These are phyloP conservation scores for Drosophila novamexicana DNA, from an alignment of 1,140 invertebrate genomes.

Conservation along the genomic window DNA sequence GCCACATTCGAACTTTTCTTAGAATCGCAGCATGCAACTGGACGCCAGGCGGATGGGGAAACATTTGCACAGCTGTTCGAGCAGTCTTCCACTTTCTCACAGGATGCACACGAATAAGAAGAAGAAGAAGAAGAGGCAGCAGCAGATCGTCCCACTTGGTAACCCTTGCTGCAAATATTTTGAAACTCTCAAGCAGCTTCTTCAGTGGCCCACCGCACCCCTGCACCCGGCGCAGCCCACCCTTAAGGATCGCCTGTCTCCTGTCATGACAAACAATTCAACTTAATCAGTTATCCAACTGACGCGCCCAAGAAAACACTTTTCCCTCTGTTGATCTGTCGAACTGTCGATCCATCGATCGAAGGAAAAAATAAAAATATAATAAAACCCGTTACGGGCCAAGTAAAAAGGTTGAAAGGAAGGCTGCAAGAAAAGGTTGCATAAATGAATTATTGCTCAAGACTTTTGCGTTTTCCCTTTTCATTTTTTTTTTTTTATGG, in stretches of 20 bases:
- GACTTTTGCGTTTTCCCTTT: slow-evolving; percentile 49
- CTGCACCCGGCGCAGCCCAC: background rate
- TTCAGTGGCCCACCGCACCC: too few relatives aligned
- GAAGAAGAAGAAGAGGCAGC: slow-evolving; percentile 3
- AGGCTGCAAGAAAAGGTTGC: slow-evolving; percentile 8
- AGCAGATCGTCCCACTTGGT: slow-evolving; percentile 1
- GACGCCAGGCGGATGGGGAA: background rate
- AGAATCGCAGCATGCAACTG: background rate
- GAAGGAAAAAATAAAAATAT: background rate
- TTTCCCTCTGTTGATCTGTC: slow-evolving; percentile 40
- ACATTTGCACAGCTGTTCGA: slow-evolving; percentile 32
- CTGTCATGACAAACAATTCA: slow-evolving; percentile 56
- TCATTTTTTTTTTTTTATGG: slow-evolving; percentile 47
- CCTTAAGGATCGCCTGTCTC: slow-evolving; percentile 18
- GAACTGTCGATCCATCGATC: slow-evolving; percentile 37
- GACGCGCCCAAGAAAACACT: slow-evolving; percentile 58
- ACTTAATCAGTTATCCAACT: slow-evolving; percentile 61
- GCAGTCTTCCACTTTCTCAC: slow-evolving; percentile 18
- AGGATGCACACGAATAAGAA: slow-evolving; percentile 22
- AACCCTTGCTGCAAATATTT: slow-evolving; percentile 46
- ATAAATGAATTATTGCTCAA: slow-evolving; percentile 56
- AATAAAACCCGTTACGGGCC: slow-evolving; percentile 59
- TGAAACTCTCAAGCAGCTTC: slow-evolving; percentile 38
- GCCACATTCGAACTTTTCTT: background rate
- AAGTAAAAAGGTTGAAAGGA: slow-evolving; percentile 10